These are phyloP conservation scores for Alectura lathami DNA, from an alignment of 2,113 vertebrate species.

Conservation along the genomic window DNA sequence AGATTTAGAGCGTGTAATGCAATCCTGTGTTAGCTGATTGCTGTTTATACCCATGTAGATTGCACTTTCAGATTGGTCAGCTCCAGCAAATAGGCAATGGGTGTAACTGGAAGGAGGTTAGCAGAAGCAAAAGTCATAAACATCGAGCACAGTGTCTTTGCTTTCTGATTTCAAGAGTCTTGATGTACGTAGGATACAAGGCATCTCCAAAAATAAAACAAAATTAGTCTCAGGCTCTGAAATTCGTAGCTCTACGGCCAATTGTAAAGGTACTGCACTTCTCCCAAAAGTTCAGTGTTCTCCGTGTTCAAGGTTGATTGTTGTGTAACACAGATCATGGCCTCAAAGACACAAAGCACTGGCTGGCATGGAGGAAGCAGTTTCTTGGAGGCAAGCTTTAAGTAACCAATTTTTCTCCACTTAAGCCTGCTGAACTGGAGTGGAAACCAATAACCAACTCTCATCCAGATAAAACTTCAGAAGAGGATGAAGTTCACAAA, in stretches of 20 bases:
- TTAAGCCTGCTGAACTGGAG: neutral
- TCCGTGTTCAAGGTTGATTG: neutral
- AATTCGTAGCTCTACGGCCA: neutral
- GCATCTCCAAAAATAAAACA: neutral
- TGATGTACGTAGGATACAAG: neutral
- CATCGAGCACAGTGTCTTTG: neutral
- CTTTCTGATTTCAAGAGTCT: neutral
- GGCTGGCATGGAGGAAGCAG: neutral
- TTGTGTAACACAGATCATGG: neutral
- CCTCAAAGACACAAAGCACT: rapidly evolving
- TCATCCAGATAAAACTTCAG: neutral
- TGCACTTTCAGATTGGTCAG: neutral
- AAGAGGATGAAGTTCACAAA: neutral
- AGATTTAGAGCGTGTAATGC: neutral
- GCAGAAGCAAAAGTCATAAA: neutral
- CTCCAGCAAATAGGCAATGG: neutral
- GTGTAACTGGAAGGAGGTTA: neutral
- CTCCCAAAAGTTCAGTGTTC: neutral
- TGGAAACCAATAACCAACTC: neutral
- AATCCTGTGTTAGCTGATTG: neutral
- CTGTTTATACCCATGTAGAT: neutral
- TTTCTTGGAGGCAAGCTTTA: neutral
- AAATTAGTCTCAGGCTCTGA: neutral
- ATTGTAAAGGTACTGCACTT: neutral
- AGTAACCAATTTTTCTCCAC: neutral